A percentile compares a stretch with the other conserved stretches of the same genome.
phyloP scores from a whole-genome alignment of 2,797 vertebrate species.

The Malacoctenus gilli region DNA sequence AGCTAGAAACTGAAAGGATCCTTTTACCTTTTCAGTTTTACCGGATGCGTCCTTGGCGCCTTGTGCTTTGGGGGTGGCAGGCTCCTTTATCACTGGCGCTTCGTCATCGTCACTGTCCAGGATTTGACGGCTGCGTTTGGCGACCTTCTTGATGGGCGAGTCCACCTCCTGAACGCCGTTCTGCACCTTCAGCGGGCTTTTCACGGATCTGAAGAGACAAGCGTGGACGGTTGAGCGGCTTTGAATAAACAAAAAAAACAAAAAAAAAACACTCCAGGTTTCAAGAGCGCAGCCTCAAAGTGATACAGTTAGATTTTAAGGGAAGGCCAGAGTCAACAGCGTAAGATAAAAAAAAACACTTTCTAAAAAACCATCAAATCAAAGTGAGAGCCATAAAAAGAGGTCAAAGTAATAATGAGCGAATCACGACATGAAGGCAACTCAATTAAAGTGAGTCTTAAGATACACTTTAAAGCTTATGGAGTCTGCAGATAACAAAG shows the following conservation, averaged over 20 bases:
- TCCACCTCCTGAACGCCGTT: slow-evolving; percentile 72
- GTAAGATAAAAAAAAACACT: slow-evolving; percentile 26
- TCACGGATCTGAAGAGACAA: slow-evolving; percentile 66
- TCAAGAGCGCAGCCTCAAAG: not conserved
- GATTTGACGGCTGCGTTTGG: slow-evolving; percentile 76
- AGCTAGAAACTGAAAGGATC: too few relatives aligned
- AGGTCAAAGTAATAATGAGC: slow-evolving; percentile 44
- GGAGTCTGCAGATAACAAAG: slow-evolving; percentile 43
- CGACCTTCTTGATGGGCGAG: slow-evolving; percentile 75
- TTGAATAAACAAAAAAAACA: too few relatives aligned
- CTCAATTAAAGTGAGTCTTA: slow-evolving; percentile 46
- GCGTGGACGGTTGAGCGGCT: too few relatives aligned
- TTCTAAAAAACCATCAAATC: slow-evolving; percentile 27
- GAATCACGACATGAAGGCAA: slow-evolving; percentile 38
- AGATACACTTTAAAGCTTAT: slow-evolving; percentile 42
- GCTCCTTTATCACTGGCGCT: slow-evolving; percentile 46
- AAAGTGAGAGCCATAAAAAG: slow-evolving; percentile 30
- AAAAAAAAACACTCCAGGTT: too few relatives aligned
- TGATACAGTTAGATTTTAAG: not conserved
- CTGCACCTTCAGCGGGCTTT: slow-evolving; percentile 81
- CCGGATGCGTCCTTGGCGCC: slow-evolving; percentile 23
- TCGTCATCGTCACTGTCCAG: slow-evolving; percentile 83
- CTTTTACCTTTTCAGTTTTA: slow-evolving; percentile 14
- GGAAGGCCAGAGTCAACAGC: slow-evolving; percentile 2
- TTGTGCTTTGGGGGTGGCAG: slow-evolving; percentile 18